Evolutionary conservation across 2,113 vertebrate genomes (phyloP), one percentile per base, ranked within the genome.

Genomic region (Elephas maximus): DNA sequence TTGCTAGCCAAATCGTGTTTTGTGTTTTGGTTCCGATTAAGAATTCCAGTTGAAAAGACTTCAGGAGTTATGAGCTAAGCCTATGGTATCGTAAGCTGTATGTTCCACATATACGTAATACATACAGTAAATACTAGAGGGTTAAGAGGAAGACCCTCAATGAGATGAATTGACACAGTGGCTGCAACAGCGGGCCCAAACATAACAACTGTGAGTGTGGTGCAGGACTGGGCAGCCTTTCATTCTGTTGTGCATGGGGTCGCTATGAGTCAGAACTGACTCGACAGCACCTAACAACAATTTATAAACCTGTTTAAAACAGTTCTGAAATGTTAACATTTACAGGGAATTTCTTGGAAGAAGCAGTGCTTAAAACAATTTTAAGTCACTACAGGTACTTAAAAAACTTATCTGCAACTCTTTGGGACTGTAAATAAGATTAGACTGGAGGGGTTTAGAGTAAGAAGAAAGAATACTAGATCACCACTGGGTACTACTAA

Each of bases 351-450:
- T 74, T 53, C 44, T 95, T 91, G 76, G 65, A 44, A 88, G 10
- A 53, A 82, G 24, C 21, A 51, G 5, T 81, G 45, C 45, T 95
- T 90, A 69, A 20, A 62, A 78, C 21, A 78, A 71, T 24, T 63
- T 24, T 48, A 93, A 93, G 44, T 83, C 69, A 45, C 2, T 82
- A 26, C n/a, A 62, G 10, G 57, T 53, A 26, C n/a, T 88, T 71
- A 60, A 1, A 78, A 51, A 63, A 84, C 73, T 79, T 91, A 80
- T n/a, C 48, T 91, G 28, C 28, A 74, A 76, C 65, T 57, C 30
- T 30, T 65, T 80, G 21, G 82, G 41, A 82, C 48, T 60, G 4
- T 93, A 97, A 90, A 82, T 96, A 76, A 84, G 63, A 78, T 87
- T 71, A 26, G 17, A 67, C 11, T 77, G 65, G 24, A 91, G n/a